Evolutionary conservation across 2,888 invertebrate genomes (phyloP).

Genomic region (Oasisia sp.): DNA sequence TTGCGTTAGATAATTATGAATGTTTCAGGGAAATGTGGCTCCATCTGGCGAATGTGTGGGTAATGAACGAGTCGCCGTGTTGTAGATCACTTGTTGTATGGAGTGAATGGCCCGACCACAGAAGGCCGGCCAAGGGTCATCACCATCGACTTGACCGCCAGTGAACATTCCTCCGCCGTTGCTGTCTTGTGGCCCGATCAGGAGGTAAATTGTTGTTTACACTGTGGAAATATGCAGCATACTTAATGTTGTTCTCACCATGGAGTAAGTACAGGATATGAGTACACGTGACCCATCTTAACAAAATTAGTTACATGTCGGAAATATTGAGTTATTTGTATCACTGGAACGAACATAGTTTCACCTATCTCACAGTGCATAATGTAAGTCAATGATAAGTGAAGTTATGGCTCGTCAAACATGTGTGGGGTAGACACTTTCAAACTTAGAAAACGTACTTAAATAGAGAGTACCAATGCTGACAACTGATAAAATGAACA

Average conservation of each 20-base stretch:
- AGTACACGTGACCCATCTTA: too few species aligned
- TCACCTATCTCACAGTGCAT: too few species aligned
- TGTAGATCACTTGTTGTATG: conserved; percentile 40
- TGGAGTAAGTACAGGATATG: too few species aligned
- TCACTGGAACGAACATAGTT: too few species aligned
- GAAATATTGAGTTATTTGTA: too few species aligned
- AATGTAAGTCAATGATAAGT: too few species aligned
- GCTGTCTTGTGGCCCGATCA: conserved; percentile 39
- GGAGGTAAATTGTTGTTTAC: conserved; percentile 29
- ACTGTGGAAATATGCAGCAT: not conserved
- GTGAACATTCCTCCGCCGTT: conserved; percentile 32
- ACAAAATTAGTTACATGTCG: too few species aligned
- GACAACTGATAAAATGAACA: too few species aligned
- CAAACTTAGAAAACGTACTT: too few species aligned
- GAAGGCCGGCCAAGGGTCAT: conserved; percentile 31
- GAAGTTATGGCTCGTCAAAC: too few species aligned
- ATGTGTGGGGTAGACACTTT: too few species aligned
- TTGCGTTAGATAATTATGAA: not conserved
- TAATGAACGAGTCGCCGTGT: not conserved
- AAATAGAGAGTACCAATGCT: too few species aligned
- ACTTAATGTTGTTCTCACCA: not conserved
- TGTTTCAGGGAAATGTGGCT: not conserved
- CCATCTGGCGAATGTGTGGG: not conserved
- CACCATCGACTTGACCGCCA: conserved; percentile 38
- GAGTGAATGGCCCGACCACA: conserved; percentile 35